phyloP scores from a whole-genome alignment of 2,113 vertebrate species.

The Poeciliopsis retropinna region DNA sequence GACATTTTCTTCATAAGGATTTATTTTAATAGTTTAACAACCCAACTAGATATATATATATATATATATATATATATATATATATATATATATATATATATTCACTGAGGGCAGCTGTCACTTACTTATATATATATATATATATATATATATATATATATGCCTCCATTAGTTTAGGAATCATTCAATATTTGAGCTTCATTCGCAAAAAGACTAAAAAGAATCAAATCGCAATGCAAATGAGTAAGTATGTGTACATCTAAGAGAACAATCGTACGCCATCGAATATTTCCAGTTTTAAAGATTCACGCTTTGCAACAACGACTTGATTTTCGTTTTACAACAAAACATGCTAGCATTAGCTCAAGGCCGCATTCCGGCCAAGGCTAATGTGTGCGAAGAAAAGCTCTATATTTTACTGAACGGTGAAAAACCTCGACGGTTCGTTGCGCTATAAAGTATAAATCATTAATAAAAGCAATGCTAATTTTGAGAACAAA shows the following conservation, averaged over 20 bases:
- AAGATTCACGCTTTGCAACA: not conserved
- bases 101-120: no score
- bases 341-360: slow-evolving; percentile 33
- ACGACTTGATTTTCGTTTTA: not conserved
- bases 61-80: no score
- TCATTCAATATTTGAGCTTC: no score
- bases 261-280: not conserved
- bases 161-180: no score
- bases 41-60: no score
- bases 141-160: no score
- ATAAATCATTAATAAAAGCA: not conserved
- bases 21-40: no score
- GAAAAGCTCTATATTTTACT: not conserved
- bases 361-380: slow-evolving; percentile 65
- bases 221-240: no score
- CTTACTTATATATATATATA: no score
- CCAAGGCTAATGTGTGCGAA: slow-evolving; percentile 17
- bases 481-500: rapidly evolving
- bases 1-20: no score
- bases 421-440: not conserved
- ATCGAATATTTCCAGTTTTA: not conserved
- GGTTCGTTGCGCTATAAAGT: rapidly evolving
- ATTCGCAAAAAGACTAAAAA: no score
- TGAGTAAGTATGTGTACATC: not conserved
- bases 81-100: no score